Evolutionary conservation across 2,113 vertebrate genomes (phyloP).

Genomic region (Dipodomys ordii): DNA sequence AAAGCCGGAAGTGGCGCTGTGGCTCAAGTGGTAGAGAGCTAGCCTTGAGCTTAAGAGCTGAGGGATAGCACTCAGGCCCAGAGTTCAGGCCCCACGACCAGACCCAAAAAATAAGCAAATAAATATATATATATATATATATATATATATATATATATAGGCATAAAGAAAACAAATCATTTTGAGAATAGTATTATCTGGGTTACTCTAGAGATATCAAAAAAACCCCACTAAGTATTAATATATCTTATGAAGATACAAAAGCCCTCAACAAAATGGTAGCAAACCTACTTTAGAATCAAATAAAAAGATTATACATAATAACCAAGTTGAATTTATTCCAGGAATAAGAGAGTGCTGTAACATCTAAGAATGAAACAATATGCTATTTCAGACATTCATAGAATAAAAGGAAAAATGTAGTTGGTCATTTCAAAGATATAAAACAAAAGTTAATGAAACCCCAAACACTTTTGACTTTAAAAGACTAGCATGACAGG

Average conservation of each 20-base stretch:
- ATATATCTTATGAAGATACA: not conserved
- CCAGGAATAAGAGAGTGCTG: not conserved
- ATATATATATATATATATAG: not conserved
- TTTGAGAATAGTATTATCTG: not conserved
- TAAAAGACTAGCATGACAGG: not conserved
- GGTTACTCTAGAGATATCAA: not conserved
- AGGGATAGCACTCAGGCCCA: no score
- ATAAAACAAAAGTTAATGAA: not conserved
- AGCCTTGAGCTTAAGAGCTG: no score
- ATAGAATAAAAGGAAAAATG: not conserved
- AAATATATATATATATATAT: not conserved
- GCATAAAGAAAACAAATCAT: constrained; percentile 11
- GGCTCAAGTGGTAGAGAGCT: no score
- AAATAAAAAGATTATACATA: not conserved
- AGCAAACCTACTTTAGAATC: not conserved
- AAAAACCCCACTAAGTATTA: not conserved
- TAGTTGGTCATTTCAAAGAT: not conserved
- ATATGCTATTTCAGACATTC: not conserved
- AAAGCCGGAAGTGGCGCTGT: no score
- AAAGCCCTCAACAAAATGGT: constrained; percentile 32
- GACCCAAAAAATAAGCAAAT: no score
- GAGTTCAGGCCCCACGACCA: no score
- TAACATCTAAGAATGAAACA: constrained; percentile 48
- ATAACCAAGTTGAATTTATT: not conserved
- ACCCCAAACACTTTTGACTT: not conserved